Base-by-base conservation (phyloP, 1,140 invertebrate species). In the Neoseiulus cucumeris region DNA sequence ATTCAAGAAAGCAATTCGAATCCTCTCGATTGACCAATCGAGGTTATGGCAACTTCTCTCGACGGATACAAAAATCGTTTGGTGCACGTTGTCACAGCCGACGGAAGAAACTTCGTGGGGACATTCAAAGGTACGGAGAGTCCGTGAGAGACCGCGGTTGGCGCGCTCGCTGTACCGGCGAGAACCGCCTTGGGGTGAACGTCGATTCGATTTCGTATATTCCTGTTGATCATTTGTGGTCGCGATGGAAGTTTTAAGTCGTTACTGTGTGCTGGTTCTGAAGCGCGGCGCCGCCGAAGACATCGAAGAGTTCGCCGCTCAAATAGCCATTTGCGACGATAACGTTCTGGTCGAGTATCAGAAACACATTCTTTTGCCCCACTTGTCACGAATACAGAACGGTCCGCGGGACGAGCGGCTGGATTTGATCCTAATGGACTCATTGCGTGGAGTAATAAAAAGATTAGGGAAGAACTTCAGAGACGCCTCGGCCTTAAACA, bases 11-110 rank as follows among this genome's bases (percentile, higher is more conserved):
- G 25, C 2, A 25, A 59, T 29, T 29, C 45, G 14, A 5, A 17
- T 17, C 9, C 14, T 2, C 12, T 59, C 14, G 22, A 59, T 5
- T 59, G 17, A 59, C 9, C 33, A 20, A 2, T 9, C 14, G 51
- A 59, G n/a, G n/a, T n/a, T 25, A 59, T 59, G 51, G 51, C 51
- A 59, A 59, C 14, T 59, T 59, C 51, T 25, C 51, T 59, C n/a
- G 51, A 59, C 14, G 51, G 51, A 59, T 65, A 44, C 51, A 59
- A 59, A 20, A 59, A 59, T 25, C 25, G 33, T 25, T 17, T 59
- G 51, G 51, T 59, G 14, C 51, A 59, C 22, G 51, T 59, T 25
- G 51, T 59, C 33, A 59, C 51, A 20, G 51, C 25, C 22, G 51
- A 59, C 22, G 51, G 51, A 25, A 25, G 51, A 5, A 59, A 33